Conservation (phyloP, 2,797 vertebrate genomes). For the Botia almorhae region DNA sequence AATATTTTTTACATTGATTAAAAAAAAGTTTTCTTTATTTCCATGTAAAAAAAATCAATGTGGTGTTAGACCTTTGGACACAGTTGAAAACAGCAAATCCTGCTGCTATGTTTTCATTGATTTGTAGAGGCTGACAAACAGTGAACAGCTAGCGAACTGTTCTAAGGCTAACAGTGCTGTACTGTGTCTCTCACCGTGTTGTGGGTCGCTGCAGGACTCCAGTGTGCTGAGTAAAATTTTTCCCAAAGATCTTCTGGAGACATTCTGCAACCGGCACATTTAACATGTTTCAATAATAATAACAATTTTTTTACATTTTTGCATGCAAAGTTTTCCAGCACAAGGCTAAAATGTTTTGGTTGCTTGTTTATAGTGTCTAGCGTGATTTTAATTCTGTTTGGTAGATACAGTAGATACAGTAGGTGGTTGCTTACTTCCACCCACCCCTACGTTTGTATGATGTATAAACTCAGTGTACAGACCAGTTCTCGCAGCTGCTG, state of each 20-base stretch:
- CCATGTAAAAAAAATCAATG: background rate
- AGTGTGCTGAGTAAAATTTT: slow-evolving; percentile 91
- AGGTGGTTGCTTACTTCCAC: too few relatives aligned
- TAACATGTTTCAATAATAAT: slow-evolving; percentile 24
- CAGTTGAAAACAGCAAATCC: background rate
- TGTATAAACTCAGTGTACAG: slow-evolving; percentile 53
- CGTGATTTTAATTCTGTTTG: background rate
- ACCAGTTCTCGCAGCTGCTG: slow-evolving; percentile 90
- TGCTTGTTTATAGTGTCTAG: background rate
- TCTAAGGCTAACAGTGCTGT: background rate
- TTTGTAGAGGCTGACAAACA: background rate
- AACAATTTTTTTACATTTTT: background rate
- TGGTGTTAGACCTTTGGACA: background rate
- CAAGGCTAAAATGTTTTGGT: background rate
- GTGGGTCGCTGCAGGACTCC: slow-evolving; percentile 84
- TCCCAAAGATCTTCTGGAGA: slow-evolving; percentile 87
- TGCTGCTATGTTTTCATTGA: background rate
- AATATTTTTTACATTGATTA: too few relatives aligned
- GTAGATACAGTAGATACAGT: too few relatives aligned
- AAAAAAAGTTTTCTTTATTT: too few relatives aligned
- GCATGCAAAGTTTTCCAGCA: background rate
- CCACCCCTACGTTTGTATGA: background rate
- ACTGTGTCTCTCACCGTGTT: slow-evolving; percentile 79
- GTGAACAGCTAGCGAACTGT: background rate
- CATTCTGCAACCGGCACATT: slow-evolving; percentile 75